Conservation (phyloP, 2,113 vertebrate genomes). For the Callospermophilus lateralis region DNA sequence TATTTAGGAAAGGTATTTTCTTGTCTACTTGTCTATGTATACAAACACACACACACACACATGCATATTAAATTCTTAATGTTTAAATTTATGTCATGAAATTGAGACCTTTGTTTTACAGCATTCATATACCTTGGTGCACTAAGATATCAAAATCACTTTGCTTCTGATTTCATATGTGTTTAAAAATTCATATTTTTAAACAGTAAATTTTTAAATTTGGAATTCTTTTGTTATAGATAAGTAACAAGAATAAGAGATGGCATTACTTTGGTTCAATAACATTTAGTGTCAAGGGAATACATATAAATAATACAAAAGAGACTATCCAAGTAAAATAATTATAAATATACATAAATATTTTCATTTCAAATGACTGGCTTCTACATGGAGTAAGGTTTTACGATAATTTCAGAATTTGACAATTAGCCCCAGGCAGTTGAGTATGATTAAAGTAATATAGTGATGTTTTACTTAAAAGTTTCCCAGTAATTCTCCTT, state of each 20-base stretch:
- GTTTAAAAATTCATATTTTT: slow-evolving; percentile 24
- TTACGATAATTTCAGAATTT: background rate
- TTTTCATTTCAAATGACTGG: background rate
- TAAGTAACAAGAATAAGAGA: background rate
- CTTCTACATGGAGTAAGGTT: background rate
- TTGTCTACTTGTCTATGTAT: background rate
- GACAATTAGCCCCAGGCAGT: background rate
- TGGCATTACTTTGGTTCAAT: background rate
- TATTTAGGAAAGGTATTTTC: slow-evolving; percentile 23
- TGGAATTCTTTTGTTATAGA: background rate
- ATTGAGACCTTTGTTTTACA: background rate
- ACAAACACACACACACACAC: background rate
- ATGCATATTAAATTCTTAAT: background rate
- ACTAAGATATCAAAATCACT: slow-evolving; percentile 1
- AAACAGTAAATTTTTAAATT: background rate
- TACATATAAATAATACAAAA: background rate
- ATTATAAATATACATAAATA: background rate
- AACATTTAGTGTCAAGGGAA: background rate
- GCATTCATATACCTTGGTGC: background rate
- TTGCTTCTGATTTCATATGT: slow-evolving; percentile 9
- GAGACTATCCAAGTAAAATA: background rate
- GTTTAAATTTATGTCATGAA: background rate
- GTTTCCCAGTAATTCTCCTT: background rate
- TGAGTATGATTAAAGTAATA: background rate
- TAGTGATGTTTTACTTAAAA: background rate